phyloP scores from a whole-genome alignment of 2,888 invertebrate genomes.

The Oscheius sp. region DNA sequence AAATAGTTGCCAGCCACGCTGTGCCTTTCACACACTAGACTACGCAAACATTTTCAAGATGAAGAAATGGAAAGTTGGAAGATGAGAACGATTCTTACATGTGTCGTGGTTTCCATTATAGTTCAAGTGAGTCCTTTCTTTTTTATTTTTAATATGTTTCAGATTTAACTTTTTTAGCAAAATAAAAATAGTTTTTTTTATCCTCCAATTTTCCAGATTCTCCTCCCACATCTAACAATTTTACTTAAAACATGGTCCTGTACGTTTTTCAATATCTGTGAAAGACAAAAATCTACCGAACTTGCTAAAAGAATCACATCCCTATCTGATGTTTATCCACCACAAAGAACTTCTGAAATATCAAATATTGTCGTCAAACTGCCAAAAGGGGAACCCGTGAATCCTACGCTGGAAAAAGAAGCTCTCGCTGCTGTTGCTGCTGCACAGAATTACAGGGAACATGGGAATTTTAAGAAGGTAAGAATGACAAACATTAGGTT shows the following conservation, averaged over 20 bases:
- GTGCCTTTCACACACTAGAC: background rate
- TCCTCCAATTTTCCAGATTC: background rate
- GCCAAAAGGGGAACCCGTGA: background rate
- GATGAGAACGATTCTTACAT: conserved; percentile 3
- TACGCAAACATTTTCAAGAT: background rate
- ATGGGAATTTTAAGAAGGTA: conserved; percentile 56
- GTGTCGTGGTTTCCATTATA: conserved; percentile 25
- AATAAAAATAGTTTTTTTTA: too few relatives aligned
- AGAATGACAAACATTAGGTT: background rate
- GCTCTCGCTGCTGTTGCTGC: conserved; percentile 61
- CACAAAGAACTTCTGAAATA: background rate
- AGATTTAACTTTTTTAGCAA: too few relatives aligned
- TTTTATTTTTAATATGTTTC: background rate
- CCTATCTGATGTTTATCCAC: background rate
- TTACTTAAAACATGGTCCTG: background rate
- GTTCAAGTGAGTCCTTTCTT: conserved; percentile 23
- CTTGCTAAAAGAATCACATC: background rate
- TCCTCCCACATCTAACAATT: background rate
- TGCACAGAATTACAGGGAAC: conserved; percentile 51
- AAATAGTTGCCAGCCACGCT: background rate
- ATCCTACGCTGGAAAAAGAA: conserved; percentile 44
- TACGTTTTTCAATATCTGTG: background rate
- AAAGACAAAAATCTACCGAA: background rate
- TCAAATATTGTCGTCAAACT: conserved; percentile 7
- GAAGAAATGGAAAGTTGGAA: background rate